These are phyloP conservation scores for Myotis brandtii DNA, from an alignment of 2,113 vertebrate genomes.

Conservation along the genomic window DNA sequence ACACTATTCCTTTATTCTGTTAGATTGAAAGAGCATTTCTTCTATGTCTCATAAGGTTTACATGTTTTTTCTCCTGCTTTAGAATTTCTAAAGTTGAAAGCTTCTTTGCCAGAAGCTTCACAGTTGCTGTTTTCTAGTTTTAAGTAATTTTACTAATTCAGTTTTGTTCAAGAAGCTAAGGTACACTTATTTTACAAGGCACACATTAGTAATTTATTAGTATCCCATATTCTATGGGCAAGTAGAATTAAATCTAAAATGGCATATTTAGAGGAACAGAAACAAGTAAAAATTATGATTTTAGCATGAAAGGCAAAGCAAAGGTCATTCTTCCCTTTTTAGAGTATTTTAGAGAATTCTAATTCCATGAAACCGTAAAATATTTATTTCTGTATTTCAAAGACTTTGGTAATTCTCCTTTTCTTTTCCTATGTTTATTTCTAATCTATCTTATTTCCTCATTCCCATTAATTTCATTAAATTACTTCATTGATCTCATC, in stretches of 20 bases:
- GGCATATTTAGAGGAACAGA: neutral
- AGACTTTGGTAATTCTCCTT: neutral
- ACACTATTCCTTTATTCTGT: neutral
- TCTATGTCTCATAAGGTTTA: neutral
- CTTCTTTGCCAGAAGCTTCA: neutral
- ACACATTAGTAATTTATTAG: neutral
- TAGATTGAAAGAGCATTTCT: neutral
- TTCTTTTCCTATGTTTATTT: neutral
- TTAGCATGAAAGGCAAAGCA: neutral
- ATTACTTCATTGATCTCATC: slow-evolving; percentile 3
- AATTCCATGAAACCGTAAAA: neutral
- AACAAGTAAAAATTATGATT: neutral
- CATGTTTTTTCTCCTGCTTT: neutral
- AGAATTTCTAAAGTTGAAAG: neutral
- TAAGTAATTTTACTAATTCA: neutral
- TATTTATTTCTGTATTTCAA: neutral
- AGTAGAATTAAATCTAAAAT: neutral
- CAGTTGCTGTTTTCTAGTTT: neutral
- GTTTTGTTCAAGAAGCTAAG: neutral
- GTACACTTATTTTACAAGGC: neutral
- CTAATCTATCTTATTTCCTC: neutral
- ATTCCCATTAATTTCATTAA: neutral
- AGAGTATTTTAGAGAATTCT: neutral
- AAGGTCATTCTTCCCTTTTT: neutral
- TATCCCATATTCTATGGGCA: neutral